A percentile compares a stretch with the other conserved stretches of the same genome.
Evolutionary conservation across 1,140 invertebrate species (phyloP).

Genomic region (Pseudomyrmex concolor): DNA sequence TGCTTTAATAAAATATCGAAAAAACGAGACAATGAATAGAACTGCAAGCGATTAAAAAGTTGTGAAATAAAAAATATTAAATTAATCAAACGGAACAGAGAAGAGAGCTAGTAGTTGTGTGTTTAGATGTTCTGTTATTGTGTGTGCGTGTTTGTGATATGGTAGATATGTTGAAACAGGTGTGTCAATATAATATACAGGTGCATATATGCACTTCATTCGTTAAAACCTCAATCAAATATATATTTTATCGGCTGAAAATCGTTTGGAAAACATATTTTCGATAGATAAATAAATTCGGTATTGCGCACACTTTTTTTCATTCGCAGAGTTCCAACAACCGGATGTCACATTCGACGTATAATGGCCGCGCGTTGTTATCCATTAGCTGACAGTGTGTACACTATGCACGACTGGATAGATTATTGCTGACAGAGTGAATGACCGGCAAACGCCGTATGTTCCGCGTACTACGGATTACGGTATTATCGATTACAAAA

Average conservation of each 20-base stretch:
- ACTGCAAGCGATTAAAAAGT: slow-evolving; percentile 1
- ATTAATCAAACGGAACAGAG: not conserved
- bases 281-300: not conserved
- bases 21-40: too few relatives aligned
- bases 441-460: slow-evolving; percentile 45
- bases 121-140: not conserved
- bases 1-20: too few relatives aligned
- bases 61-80: not conserved
- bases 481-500: slow-evolving; percentile 41
- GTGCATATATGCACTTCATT: not conserved
- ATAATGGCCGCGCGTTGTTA: slow-evolving; percentile 38
- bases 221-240: slow-evolving; percentile 15
- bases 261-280: not conserved
- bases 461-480: slow-evolving; percentile 34
- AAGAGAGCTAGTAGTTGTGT: not conserved
- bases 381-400: slow-evolving; percentile 33
- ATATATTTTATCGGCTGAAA: slow-evolving; percentile 18
- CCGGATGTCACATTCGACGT: slow-evolving; percentile 20
- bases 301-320: slow-evolving; percentile 2
- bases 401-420: slow-evolving; percentile 35
- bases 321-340: slow-evolving; percentile 7
- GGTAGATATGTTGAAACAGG: not conserved
- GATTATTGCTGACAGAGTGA: slow-evolving; percentile 57
- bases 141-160: not conserved
- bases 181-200: not conserved